phyloP scores from a whole-genome alignment of 2,888 invertebrate species.

The Branchipolynoe longqiensis region DNA sequence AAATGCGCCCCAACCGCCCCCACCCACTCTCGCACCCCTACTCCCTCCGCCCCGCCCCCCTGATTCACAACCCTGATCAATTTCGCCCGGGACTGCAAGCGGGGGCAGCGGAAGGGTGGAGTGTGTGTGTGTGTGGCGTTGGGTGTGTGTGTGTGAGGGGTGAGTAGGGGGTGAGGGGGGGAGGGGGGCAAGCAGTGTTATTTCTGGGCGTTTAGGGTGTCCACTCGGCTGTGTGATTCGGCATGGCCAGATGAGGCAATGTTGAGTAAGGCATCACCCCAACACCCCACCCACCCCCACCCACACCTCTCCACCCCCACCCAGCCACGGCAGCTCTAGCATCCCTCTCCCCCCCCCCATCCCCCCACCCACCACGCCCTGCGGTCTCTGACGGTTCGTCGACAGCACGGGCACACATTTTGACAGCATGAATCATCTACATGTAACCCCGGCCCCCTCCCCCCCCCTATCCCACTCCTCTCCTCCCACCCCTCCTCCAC shows the following conservation, averaged over 20 bases:
- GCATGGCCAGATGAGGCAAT: conserved; percentile 14
- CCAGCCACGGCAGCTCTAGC: too few species aligned
- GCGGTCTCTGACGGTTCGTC: not conserved
- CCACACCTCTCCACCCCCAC: not conserved
- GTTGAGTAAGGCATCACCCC: conserved; percentile 28
- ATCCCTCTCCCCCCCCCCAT: not conserved
- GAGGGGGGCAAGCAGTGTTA: conserved; percentile 42
- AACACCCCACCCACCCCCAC: not conserved
- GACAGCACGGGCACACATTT: conserved; percentile 27
- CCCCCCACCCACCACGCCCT: not conserved
- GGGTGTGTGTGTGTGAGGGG: too few species aligned
- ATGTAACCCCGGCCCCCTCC: conserved; percentile 8
- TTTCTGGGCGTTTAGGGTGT: conserved; percentile 49
- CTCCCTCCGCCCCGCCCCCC: conserved; percentile 24
- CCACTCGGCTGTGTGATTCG: conserved; percentile 46
- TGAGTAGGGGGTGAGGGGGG: too few species aligned
- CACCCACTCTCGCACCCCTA: too few species aligned
- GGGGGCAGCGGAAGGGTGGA: too few species aligned
- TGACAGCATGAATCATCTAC: conserved; percentile 56
- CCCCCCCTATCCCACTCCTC: not conserved
- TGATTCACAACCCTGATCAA: conserved; percentile 40
- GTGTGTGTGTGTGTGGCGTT: too few species aligned
- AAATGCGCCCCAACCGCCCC: too few species aligned
- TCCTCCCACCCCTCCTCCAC: not conserved
- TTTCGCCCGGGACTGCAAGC: conserved; percentile 37